These are phyloP conservation scores for Solenopsis fugax DNA, from an alignment of 1,140 invertebrate genomes.

Conservation along the genomic window DNA sequence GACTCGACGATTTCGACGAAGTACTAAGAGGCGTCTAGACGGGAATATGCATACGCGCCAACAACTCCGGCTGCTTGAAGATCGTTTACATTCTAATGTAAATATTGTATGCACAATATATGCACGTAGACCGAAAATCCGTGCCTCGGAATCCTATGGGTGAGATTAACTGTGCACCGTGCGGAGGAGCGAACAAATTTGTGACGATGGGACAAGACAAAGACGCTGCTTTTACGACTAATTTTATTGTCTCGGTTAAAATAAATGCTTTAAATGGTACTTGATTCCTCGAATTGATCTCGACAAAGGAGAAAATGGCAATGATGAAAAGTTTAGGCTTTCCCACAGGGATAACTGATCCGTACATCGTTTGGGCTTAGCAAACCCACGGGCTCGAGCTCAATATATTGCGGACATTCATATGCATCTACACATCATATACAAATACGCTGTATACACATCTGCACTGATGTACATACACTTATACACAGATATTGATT, in stretches of 20 bases:
- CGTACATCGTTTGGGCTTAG: constrained; percentile 18
- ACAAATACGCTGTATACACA: not conserved
- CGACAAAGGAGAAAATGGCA: not conserved
- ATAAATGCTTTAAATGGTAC: constrained; percentile 19
- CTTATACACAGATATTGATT: not conserved
- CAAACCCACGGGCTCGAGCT: not conserved
- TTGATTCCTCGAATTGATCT: not conserved
- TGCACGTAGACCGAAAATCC: constrained; percentile 65
- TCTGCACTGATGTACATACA: not conserved
- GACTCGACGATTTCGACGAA: constrained; percentile 50
- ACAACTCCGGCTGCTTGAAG: constrained; percentile 51
- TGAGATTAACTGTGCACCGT: constrained; percentile 59
- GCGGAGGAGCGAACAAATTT: constrained; percentile 60
- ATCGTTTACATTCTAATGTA: constrained; percentile 60
- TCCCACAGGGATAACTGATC: not conserved
- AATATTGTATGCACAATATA: constrained; percentile 68
- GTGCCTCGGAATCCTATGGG: constrained; percentile 62
- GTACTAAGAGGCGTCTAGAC: constrained; percentile 37
- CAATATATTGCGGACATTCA: not conserved
- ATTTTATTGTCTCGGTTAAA: constrained; percentile 55
- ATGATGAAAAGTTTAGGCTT: not conserved
- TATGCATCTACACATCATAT: not conserved
- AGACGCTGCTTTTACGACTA: constrained; percentile 35
- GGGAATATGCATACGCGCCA: constrained; percentile 42
- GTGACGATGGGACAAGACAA: not conserved